phyloP scores from a whole-genome alignment of 2,888 invertebrate species.

The Polyommatus iphigenia region DNA sequence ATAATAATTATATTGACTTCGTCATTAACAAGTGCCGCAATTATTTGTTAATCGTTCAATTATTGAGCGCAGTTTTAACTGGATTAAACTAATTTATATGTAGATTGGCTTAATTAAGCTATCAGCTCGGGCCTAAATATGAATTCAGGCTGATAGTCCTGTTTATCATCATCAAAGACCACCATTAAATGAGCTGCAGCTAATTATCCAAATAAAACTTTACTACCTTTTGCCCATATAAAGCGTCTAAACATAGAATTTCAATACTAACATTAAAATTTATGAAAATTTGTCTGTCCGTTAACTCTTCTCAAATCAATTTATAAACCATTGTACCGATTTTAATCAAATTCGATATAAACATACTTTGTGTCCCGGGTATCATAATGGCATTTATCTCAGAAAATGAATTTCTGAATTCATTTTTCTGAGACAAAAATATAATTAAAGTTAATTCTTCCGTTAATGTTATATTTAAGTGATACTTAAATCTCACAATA shows the following conservation, averaged over 20 bases:
- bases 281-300: no score
- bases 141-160: background rate
- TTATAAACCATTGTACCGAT: background rate
- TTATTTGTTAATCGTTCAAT: constrained; percentile 26
- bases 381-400: background rate
- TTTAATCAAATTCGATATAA: background rate
- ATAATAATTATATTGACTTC: constrained; percentile 16
- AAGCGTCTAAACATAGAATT: no score
- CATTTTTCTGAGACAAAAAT: no score
- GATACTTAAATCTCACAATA: background rate
- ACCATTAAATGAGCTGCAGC: background rate
- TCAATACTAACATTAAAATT: no score
- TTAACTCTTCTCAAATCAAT: no score
- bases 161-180: background rate
- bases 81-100: constrained; percentile 24
- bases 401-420: background rate
- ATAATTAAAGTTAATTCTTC: no score
- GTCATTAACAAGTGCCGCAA: constrained; percentile 7
- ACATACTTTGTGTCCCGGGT: background rate
- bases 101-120: constrained; percentile 22
- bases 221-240: no score
- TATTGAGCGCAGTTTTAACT: constrained; percentile 3
- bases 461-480: no score
- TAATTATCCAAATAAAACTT: background rate
- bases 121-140: constrained; percentile 13